Evolutionary conservation across 1,140 invertebrate species (phyloP).

Genomic region (Anoplolepis gracilipes): DNA sequence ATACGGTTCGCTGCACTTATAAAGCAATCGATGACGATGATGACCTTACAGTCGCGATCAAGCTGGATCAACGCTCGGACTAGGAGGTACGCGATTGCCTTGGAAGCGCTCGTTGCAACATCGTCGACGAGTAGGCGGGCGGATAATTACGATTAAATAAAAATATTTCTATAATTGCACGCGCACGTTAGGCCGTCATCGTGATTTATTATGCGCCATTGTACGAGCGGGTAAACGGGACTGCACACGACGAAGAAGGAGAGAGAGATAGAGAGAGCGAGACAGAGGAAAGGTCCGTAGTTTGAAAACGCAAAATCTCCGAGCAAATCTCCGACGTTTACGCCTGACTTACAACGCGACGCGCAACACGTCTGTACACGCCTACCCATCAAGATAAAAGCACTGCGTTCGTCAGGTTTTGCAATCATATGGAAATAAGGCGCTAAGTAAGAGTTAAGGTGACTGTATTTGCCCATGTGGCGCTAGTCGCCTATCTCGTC

Average conservation of each 20-base stretch:
- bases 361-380: constrained; percentile 29
- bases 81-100: constrained; percentile 19
- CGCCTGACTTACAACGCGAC: constrained; percentile 40
- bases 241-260: not conserved
- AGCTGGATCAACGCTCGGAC: constrained; percentile 21
- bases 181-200: not conserved
- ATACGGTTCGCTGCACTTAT: constrained; percentile 39
- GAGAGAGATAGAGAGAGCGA: not conserved
- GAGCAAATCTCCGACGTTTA: constrained; percentile 37
- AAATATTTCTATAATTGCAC: constrained; percentile 54
- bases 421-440: constrained; percentile 81
- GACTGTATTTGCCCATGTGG: constrained; percentile 76
- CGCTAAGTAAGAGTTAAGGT: constrained; percentile 77
- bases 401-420: constrained; percentile 70
- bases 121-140: constrained; percentile 30
- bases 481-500: constrained; percentile 67
- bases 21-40: constrained; percentile 23
- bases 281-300: not conserved
- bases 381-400: constrained; percentile 62
- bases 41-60: constrained; percentile 31
- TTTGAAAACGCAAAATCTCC: constrained; percentile 35
- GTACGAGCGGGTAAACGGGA: constrained; percentile 18
- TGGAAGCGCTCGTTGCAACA: constrained; percentile 26
- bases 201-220: constrained; percentile 65
- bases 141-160: constrained; percentile 47